phyloP scores from a whole-genome alignment of 2,888 invertebrate genomes.

The Tetragonula carbonaria region DNA sequence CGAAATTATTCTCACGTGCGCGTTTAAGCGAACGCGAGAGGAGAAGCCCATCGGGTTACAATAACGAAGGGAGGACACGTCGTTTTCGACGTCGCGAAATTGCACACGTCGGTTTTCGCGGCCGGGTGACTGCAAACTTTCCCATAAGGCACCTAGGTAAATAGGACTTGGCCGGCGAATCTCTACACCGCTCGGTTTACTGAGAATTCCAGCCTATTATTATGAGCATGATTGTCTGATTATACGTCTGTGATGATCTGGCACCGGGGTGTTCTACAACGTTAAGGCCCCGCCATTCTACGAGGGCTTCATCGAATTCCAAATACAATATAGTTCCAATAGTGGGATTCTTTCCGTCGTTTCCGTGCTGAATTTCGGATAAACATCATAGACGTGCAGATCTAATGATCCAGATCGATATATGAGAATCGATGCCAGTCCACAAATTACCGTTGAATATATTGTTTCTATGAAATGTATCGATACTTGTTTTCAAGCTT shows the following conservation, averaged over 20 bases:
- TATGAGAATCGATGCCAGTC: no score
- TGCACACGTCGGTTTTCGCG: constrained; percentile 60
- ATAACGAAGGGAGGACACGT: constrained; percentile 15
- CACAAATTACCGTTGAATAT: no score
- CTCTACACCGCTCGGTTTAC: constrained; percentile 60
- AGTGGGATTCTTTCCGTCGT: background rate
- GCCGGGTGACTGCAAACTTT: constrained; percentile 50
- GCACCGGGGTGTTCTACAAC: constrained; percentile 24
- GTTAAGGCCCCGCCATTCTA: constrained; percentile 26
- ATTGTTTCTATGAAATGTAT: no score
- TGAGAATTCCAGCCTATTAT: constrained; percentile 70
- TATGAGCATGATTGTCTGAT: constrained; percentile 73
- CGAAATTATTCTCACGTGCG: constrained; percentile 41
- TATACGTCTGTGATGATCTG: constrained; percentile 71
- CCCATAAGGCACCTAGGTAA: constrained; percentile 62
- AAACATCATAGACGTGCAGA: no score
- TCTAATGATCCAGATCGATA: no score
- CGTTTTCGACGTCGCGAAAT: constrained; percentile 51
- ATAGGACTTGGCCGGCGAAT: constrained; percentile 40
- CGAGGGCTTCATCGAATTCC: constrained; percentile 24
- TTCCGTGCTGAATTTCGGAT: background rate
- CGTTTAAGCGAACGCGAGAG: constrained; percentile 23
- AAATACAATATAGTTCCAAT: background rate
- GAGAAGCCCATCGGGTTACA: constrained; percentile 7
- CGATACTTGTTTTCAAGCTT: no score